Conservation (phyloP, 2,797 vertebrate genomes). For the Pseudochaenichthys georgianus region DNA sequence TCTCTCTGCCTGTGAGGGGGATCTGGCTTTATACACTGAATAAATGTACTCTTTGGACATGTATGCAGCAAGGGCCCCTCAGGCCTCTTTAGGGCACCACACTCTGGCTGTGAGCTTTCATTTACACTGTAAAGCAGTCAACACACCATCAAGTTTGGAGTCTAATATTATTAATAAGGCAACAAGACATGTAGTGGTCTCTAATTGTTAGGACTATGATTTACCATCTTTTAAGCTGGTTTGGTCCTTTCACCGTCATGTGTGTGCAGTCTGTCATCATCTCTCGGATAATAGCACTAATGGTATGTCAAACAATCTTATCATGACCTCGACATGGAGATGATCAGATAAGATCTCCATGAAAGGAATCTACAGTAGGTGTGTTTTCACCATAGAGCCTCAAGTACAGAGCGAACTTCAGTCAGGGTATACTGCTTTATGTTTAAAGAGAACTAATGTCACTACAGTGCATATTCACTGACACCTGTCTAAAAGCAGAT, state of each 20-base stretch:
- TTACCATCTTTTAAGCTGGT: slow-evolving; percentile 21
- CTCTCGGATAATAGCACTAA: slow-evolving; percentile 38
- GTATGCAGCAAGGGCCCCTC: slow-evolving; percentile 11
- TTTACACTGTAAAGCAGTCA: slow-evolving; percentile 36
- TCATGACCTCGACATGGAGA: slow-evolving; percentile 34
- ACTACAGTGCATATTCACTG: neutral
- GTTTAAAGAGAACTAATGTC: slow-evolving; percentile 9
- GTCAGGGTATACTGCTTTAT: neutral
- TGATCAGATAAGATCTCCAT: slow-evolving; percentile 48
- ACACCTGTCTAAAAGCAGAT: slow-evolving; percentile 11
- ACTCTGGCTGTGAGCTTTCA: slow-evolving; percentile 7
- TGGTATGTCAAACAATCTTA: slow-evolving; percentile 52
- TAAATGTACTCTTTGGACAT: slow-evolving; percentile 24
- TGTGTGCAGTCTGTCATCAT: slow-evolving; percentile 28
- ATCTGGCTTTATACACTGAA: slow-evolving; percentile 30
- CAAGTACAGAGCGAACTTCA: neutral
- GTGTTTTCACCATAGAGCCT: neutral
- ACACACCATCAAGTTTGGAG: neutral
- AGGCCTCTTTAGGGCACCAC: slow-evolving; percentile 20
- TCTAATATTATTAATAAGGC: slow-evolving; percentile 8
- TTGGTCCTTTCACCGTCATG: slow-evolving; percentile 26
- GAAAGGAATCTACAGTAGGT: slow-evolving; percentile 40
- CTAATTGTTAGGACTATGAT: slow-evolving; percentile 17
- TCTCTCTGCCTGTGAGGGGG: slow-evolving; percentile 7
- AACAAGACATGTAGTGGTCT: slow-evolving; percentile 1